phyloP scores from a whole-genome alignment of 2,888 invertebrate genomes.

The Xanthia togata region DNA sequence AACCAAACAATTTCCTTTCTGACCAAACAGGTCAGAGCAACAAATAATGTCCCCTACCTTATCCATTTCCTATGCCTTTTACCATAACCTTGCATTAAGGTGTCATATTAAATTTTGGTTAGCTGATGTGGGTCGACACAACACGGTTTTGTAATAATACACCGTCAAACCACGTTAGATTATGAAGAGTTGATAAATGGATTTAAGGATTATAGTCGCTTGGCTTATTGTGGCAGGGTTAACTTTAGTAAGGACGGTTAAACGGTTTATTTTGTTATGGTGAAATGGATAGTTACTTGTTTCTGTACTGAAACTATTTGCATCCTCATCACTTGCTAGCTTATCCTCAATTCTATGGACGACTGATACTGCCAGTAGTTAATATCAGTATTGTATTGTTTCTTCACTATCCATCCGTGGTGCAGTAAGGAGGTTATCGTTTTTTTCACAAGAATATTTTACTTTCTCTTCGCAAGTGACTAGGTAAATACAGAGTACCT shows the following conservation, averaged over 20 bases:
- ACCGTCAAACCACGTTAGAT: slow-evolving; percentile 41
- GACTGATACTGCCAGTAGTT: neutral
- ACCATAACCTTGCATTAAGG: slow-evolving; percentile 34
- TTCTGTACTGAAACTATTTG: neutral
- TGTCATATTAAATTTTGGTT: slow-evolving; percentile 59
- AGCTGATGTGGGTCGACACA: slow-evolving; percentile 59
- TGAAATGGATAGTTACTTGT: neutral
- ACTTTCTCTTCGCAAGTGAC: neutral
- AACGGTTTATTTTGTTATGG: neutral
- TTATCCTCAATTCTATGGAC: neutral
- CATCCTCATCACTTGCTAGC: neutral
- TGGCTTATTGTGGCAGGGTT: slow-evolving; percentile 15
- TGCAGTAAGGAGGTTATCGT: too few relatives aligned
- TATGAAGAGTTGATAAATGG: slow-evolving; percentile 38
- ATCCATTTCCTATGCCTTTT: slow-evolving; percentile 13
- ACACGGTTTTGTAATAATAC: slow-evolving; percentile 25
- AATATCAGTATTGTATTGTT: neutral
- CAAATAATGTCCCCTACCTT: slow-evolving; percentile 11
- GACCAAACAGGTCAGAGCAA: slow-evolving; percentile 17
- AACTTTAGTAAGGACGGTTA: neutral
- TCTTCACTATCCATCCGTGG: neutral
- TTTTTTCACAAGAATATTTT: too few relatives aligned
- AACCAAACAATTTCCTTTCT: slow-evolving; percentile 9
- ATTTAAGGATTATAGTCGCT: slow-evolving; percentile 30
- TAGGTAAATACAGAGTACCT: neutral